phyloP scores from a whole-genome alignment of 1,140 invertebrate genomes.

The Diprion similis region DNA sequence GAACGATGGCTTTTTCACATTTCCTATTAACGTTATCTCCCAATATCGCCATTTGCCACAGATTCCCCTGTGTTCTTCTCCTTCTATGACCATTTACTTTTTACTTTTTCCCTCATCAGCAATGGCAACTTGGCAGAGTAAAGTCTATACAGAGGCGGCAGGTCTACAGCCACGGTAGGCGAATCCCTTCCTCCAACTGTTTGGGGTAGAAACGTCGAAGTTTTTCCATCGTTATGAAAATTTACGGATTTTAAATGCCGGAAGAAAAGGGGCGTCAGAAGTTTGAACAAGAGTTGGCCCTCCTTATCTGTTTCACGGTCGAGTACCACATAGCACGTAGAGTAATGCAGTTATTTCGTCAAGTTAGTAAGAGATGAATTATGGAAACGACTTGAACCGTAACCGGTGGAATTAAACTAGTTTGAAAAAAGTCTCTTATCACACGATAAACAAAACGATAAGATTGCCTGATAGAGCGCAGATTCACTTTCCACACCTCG shows the following conservation, averaged over 20 bases:
- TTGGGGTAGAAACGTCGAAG: constrained; percentile 32
- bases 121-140: too few relatives aligned
- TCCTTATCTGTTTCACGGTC: constrained; percentile 49
- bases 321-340: constrained; percentile 42
- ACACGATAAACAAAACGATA: constrained; percentile 38
- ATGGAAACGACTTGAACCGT: neutral
- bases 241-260: constrained; percentile 48
- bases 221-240: constrained; percentile 38
- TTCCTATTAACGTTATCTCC: too few relatives aligned
- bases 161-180: constrained; percentile 22
- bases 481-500: too few relatives aligned
- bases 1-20: too few relatives aligned
- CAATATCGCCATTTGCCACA: too few relatives aligned
- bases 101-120: too few relatives aligned
- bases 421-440: neutral
- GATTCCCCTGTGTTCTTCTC: too few relatives aligned
- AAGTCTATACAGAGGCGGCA: too few relatives aligned
- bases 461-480: constrained; percentile 24
- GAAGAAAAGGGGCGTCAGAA: constrained; percentile 31
- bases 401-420: neutral
- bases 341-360: constrained; percentile 39
- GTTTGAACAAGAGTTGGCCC: constrained; percentile 38
- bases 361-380: neutral
- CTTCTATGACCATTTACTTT: too few relatives aligned
- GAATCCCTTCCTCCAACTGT: constrained; percentile 22